Evolutionary conservation across 2,113 vertebrate species (phyloP).

Genomic region (Bucco capensis): DNA sequence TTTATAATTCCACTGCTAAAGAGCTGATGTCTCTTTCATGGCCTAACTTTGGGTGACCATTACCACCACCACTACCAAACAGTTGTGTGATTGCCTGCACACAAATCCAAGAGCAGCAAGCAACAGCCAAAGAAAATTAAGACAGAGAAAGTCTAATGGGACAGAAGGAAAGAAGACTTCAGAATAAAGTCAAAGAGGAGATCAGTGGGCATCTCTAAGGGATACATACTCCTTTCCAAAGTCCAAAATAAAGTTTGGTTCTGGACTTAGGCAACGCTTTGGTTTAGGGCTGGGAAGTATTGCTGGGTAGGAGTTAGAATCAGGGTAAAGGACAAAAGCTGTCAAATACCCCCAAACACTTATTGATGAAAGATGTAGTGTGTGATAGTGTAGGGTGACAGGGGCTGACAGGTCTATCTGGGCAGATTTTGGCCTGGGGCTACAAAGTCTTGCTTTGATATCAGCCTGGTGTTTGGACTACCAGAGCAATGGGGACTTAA

Average conservation of each 20-base stretch:
- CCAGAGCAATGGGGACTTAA: neutral
- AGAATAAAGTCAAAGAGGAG: neutral
- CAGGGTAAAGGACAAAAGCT: neutral
- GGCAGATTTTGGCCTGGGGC: neutral
- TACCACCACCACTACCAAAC: neutral
- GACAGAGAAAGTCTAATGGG: neutral
- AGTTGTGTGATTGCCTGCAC: neutral
- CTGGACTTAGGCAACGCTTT: neutral
- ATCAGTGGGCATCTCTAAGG: neutral
- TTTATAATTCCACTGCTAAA: neutral
- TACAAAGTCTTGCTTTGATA: neutral
- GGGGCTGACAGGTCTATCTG: neutral
- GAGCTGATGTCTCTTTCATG: neutral
- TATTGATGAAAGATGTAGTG: neutral
- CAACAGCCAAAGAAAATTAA: neutral
- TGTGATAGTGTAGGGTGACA: neutral
- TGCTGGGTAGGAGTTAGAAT: neutral
- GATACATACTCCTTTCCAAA: neutral
- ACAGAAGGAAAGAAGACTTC: neutral
- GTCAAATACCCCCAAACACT: fast-evolving
- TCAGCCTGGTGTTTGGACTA: neutral
- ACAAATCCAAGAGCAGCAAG: neutral
- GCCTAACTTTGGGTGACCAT: neutral
- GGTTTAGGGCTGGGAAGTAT: neutral
- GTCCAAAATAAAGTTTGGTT: too few relatives aligned